Evolutionary conservation across 1,140 invertebrate genomes (phyloP).

Genomic region (Brachionus manjavacas): DNA sequence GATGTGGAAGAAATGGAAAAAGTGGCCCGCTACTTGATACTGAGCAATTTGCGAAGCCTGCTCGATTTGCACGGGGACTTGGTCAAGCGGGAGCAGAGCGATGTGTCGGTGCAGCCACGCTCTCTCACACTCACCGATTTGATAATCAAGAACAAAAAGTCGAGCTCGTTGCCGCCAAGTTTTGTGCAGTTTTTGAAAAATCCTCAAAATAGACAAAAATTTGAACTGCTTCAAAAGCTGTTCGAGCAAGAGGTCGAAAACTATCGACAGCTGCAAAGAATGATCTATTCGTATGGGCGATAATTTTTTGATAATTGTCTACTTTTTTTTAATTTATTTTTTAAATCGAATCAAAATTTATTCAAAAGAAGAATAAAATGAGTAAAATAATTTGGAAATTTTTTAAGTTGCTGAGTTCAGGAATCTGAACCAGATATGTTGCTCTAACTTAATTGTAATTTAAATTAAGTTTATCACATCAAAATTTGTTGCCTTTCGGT

Average conservation of each 20-base stretch:
- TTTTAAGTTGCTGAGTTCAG: neutral
- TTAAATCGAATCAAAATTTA: neutral
- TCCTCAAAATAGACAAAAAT: neutral
- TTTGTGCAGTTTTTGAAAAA: neutral
- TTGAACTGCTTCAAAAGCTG: neutral
- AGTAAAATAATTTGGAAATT: neutral
- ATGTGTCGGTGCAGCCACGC: neutral
- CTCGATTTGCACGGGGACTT: neutral
- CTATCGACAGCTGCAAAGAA: neutral
- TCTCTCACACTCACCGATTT: neutral
- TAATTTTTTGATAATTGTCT: neutral
- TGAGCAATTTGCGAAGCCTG: neutral
- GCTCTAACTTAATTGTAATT: neutral
- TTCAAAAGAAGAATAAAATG: neutral
- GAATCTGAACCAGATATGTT: too few species aligned
- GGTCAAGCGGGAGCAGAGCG: neutral
- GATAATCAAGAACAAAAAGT: constrained; percentile 14
- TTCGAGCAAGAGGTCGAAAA: constrained; percentile 22
- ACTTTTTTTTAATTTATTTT: neutral
- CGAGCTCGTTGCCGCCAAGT: neutral
- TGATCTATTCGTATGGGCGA: constrained; percentile 13
- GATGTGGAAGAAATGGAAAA: neutral
- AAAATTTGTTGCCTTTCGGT: too few species aligned
- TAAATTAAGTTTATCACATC: too few species aligned
- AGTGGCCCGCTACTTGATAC: neutral